Conservation (phyloP, 2,888 invertebrate species). For the Acanthosepion esculentum region DNA sequence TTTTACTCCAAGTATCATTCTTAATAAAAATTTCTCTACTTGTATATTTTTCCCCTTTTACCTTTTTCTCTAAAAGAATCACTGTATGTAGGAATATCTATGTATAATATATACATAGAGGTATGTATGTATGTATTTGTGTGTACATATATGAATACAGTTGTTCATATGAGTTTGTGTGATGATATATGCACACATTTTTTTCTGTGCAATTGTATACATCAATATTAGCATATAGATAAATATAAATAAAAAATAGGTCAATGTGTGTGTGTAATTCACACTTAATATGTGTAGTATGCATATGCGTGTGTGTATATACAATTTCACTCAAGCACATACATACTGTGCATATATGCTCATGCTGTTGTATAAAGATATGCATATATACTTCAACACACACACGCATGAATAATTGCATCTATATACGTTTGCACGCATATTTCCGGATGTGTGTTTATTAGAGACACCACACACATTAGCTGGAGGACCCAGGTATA, state of each 20-base stretch:
- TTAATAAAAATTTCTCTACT: too few species aligned
- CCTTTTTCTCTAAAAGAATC: too few species aligned
- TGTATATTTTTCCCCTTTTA: too few species aligned
- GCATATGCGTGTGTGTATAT: not conserved
- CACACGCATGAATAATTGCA: not conserved
- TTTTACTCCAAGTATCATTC: too few species aligned
- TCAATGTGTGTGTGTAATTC: too few species aligned
- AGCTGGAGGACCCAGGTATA: too few species aligned
- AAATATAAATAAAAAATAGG: not conserved
- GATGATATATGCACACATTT: not conserved
- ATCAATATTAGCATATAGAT: not conserved
- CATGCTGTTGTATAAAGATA: not conserved
- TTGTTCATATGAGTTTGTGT: not conserved
- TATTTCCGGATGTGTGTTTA: not conserved
- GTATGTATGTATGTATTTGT: not conserved
- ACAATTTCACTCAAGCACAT: not conserved
- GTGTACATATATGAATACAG: not conserved
- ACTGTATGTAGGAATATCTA: not conserved
- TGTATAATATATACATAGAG: not conserved
- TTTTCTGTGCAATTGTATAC: not conserved
- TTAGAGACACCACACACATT: not conserved
- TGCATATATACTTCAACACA: not conserved
- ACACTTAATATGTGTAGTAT: not conserved
- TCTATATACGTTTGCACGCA: not conserved
- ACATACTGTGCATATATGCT: not conserved